Percentiles rank a stretch among this genome's conserved stretches.
phyloP scores from a whole-genome alignment of 1,140 invertebrate species.

The Drosophila bifasciata region DNA sequence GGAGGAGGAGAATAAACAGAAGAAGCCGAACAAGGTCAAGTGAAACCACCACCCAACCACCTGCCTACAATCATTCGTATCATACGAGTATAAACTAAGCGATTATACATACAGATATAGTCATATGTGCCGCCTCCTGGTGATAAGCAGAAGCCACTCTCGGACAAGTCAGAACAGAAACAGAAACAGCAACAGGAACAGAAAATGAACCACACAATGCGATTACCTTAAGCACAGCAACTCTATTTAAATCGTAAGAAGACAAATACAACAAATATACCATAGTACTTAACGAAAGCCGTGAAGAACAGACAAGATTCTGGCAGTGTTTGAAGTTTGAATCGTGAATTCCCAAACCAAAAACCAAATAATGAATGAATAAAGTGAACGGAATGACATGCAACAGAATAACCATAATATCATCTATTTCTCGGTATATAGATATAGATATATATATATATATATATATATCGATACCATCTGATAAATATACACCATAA shows the following conservation, averaged over 20 bases:
- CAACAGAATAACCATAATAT: no score
- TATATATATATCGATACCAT: constrained; percentile 19
- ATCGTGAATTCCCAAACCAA: no score
- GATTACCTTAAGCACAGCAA: constrained; percentile 59
- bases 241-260: constrained; percentile 47
- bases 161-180: constrained; percentile 30
- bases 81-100: constrained; percentile 54
- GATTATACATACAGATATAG: constrained; percentile 47
- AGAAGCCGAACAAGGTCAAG: constrained; percentile 54
- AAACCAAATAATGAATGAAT: no score
- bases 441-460: constrained; percentile 1
- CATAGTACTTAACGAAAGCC: constrained; percentile 40
- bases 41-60: constrained; percentile 80
- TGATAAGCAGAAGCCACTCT: constrained; percentile 47
- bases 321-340: no score
- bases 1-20: not conserved
- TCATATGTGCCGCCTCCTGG: constrained; percentile 6
- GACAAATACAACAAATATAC: constrained; percentile 15
- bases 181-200: constrained; percentile 20
- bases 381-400: not conserved
- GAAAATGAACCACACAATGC: constrained; percentile 12
- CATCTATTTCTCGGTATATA: no score
- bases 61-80: constrained; percentile 82
- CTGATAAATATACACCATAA: constrained; percentile 4
- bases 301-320: not conserved